These are phyloP conservation scores for Poecile montanus DNA, from an alignment of 2,797 vertebrate species.

Conservation along the genomic window DNA sequence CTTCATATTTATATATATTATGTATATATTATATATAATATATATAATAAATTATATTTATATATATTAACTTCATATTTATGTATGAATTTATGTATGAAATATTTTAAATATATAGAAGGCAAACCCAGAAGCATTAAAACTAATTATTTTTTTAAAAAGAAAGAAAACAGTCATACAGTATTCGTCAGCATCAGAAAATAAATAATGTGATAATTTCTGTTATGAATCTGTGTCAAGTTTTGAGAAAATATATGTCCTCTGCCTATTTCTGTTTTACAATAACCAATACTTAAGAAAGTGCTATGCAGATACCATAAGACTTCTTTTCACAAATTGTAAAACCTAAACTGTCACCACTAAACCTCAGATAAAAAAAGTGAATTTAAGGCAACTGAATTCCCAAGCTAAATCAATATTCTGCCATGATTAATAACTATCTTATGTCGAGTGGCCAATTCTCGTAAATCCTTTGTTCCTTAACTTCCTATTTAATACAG, in stretches of 20 bases:
- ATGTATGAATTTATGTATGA: not conserved
- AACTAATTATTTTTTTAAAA: not conserved
- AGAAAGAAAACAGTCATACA: not conserved
- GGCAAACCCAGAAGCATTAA: not conserved
- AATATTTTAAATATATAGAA: slow-evolving; percentile 1
- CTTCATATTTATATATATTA: slow-evolving; percentile 20
- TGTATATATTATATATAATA: not conserved
- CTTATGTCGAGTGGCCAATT: not conserved
- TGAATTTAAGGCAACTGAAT: not conserved
- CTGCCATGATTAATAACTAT: not conserved
- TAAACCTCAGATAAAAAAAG: not conserved
- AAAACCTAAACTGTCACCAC: not conserved
- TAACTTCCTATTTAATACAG: not conserved
- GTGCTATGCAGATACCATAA: not conserved
- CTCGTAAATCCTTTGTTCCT: not conserved
- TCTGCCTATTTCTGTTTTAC: not conserved
- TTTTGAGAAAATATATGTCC: not conserved
- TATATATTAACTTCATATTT: not conserved
- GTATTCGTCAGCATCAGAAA: not conserved
- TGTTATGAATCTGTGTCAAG: not conserved
- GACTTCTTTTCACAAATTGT: not conserved
- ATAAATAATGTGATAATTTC: not conserved
- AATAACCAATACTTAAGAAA: not conserved
- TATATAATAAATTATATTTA: no score
- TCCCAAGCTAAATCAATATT: not conserved